phyloP scores from a whole-genome alignment of 2,797 vertebrate species.

The Podarcis siculus region DNA sequence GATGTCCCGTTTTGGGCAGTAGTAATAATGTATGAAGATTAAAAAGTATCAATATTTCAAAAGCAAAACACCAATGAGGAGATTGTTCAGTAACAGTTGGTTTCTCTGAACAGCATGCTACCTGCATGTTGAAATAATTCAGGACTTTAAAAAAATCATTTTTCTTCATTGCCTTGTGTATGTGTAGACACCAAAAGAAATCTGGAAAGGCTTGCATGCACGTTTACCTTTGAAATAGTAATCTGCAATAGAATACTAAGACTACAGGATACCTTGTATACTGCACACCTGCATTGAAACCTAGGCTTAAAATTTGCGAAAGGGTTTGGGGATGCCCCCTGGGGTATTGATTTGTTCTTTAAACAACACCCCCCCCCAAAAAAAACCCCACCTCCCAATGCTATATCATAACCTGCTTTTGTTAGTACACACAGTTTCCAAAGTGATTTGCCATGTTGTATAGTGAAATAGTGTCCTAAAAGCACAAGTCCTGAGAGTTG shows the following conservation, averaged over 20 bases:
- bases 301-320: background rate
- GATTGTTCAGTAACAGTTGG: background rate
- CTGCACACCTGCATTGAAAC: background rate
- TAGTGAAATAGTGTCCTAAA: background rate
- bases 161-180: slow-evolving; percentile 8
- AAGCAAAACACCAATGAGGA: slow-evolving; percentile 3
- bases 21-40: slow-evolving; percentile 11
- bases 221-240: slow-evolving; percentile 23
- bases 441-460: background rate
- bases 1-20: slow-evolving; percentile 11
- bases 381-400: background rate
- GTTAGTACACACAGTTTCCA: background rate
- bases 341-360: background rate
- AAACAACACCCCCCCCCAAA: background rate
- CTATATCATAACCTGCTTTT: background rate
- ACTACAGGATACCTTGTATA: background rate
- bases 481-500: background rate
- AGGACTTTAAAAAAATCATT: slow-evolving; percentile 19
- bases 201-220: background rate
- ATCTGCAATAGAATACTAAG: background rate
- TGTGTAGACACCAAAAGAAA: background rate
- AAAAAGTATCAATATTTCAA: slow-evolving; percentile 23
- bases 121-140: background rate
- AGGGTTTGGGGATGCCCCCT: background rate
- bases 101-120: slow-evolving; percentile 15